Base-by-base conservation (phyloP, 2,888 invertebrate species). In the Pterostichus niger region DNA sequence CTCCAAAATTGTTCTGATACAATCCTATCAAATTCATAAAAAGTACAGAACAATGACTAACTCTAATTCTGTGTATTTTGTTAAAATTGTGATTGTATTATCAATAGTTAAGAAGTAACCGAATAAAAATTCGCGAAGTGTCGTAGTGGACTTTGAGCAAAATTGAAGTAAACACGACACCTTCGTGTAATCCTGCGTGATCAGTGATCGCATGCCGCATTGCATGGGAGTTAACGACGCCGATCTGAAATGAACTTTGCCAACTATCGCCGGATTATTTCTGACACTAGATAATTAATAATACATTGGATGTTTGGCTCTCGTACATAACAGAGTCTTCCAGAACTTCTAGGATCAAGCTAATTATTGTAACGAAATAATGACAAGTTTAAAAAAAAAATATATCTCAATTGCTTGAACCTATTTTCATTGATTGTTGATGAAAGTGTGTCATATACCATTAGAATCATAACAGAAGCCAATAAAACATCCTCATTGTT, bases 261-360 rank as follows among this genome's bases (percentile, higher is more conserved):
- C 64, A 64, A 64, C 33, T 64, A 64, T 6, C 33, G 6, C 2
- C n/a, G 64, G 33, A 64, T 64, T 64, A 64, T 64, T 64, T 64
- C 35, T 64, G 64, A 64, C 64, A 64, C 13, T 6, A 4, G 35
- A 64, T 35, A 64, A 64, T 64, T 64, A 64, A 64, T 64, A 64
- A 64, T 35, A 64, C 64, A 31, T 64, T 33, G 35, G 64, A 13
- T 49, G 33, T 35, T 64, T 64, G 64, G 64, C 64, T 35, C n/a
- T 35, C n/a, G 7, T 2, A 13, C 1, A 4, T n/a, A 5, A 33
- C 13, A 11, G 6, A 35, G 6, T 35, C 35, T 13, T 64, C 13
- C 13, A 64, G 64, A 64, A 64, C 33, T 64, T 11, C 31, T 64
- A 35, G 11, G 64, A 35, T 35, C 33, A 64, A 35, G 13, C 31